Base-by-base conservation (phyloP, 1,140 invertebrate species). In the Pseudomyrmex gracilis region DNA sequence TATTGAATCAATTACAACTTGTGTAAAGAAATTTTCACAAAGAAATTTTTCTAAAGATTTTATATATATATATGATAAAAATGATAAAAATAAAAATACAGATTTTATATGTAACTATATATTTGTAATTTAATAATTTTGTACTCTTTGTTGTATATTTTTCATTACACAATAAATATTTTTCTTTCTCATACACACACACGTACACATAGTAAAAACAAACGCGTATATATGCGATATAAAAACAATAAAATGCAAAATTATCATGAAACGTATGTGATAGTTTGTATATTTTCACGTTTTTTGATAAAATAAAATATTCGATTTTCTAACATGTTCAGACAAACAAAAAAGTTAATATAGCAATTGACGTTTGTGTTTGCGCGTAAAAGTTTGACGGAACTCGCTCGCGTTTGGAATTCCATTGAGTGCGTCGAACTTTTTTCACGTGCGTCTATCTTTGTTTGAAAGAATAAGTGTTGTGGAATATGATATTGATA, bases 361-460 rank as follows among this genome's bases (percentile, higher is more conserved):
- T 66, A 34, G 24, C 20, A 53, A 22, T 47, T 67, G 24, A 78
- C 60, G 51, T 66, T 77, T 58, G 49, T 20, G 45, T 45, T 47
- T 53, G 24, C 17, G 45, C 64, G 64, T 67, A 78, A 77, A 80
- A 76, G 55, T 80, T 80, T 43, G 17, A 12, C 20, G 61, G 53
- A 78, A 70, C 20, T 43, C 43, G 66, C 43, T 49, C 76, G 76
- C 76, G 66, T 80, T 80, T 80, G 66, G 64, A 80, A 80, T 80
- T 80, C 66, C 76, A 80, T 58, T 10, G 76, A 20, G 66, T 80
- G 22, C 76, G n/a, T 80, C 76, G 66, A 80, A 80, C 76, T 71
- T 80, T 71, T 70, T 53, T 20, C 55, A 5, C 17, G 22, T 7
- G 20, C 9, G 7, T 2, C 3, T 24, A 61, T 9, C 12, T 34